Base-by-base conservation (phyloP, 2,113 vertebrate species). In the Trochalopteron elliotii region DNA sequence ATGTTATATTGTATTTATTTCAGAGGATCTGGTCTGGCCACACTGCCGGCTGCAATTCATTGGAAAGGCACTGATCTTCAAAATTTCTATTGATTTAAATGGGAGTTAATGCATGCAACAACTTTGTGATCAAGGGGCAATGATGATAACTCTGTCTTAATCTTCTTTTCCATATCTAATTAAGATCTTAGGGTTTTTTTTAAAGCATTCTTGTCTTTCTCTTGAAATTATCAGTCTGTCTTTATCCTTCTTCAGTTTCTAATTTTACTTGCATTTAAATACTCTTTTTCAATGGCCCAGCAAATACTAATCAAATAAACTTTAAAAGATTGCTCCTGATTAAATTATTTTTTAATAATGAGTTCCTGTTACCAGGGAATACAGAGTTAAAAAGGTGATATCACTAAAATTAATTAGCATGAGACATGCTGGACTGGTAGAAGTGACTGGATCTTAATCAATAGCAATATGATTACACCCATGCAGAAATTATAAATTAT, bases 401-500 rank as follows among this genome's bases (percentile, higher is more conserved):
- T 97, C 97, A 97, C 96, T 97, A 93, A 97, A 97, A 97, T 96
- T 97, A 97, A 97, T 98, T 98, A 98, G 98, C 98, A 98, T 99
- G 98, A 98, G 98, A 97, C 98, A 98, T 96, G 98, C 98, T 97
- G 98, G 98, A 98, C 98, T 98, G 95, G 96, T 97, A 94, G 98
- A 98, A 98, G 97, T 98, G 97, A 97, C 98, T 98, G 97, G 98
- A 98, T 99, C 97, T 95, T 98, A 99, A 99, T 99, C 99, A 98
- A 99, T 99, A 99, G 98, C 98, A 98, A 99, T 99, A 98, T 99
- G 99, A 99, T 99, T 99, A 99, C 98, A 98, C 97, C 97, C 98
- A 97, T 98, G 98, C 98, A 97, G 98, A 98, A 98, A 98, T 98
- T 99, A 98, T 99, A 98, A 99, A 99, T 99, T 99, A 99, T 99